A percentile compares a stretch with the other conserved stretches of the same genome.
Evolutionary conservation across 1,140 invertebrate species (phyloP).

Genomic region (Cyrtorhinus lividipennis): DNA sequence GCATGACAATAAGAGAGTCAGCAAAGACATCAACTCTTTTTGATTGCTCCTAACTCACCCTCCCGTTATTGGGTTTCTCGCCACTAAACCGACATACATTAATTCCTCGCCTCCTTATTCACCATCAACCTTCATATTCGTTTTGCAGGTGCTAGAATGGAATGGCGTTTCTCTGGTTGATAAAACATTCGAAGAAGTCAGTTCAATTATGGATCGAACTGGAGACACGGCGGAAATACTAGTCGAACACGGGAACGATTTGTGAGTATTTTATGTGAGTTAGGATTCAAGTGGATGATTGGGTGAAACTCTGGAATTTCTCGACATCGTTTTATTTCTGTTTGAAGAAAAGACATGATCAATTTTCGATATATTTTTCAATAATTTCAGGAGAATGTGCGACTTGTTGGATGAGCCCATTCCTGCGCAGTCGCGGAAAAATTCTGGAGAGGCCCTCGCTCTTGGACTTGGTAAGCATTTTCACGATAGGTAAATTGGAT

Average conservation of each 20-base stretch:
- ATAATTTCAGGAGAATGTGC: slow-evolving; percentile 41
- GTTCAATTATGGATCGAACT: slow-evolving; percentile 64
- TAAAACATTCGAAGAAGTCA: slow-evolving; percentile 77
- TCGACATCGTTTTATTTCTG: not conserved
- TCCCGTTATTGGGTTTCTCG: too few species aligned
- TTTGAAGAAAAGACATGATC: not conserved
- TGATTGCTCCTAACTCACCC: too few species aligned
- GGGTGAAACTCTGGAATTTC: too few species aligned
- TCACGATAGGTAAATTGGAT: not conserved
- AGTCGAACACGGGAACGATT: slow-evolving; percentile 60
- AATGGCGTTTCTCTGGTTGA: slow-evolving; percentile 69
- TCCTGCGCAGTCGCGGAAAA: slow-evolving; percentile 30
- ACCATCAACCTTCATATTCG: too few species aligned
- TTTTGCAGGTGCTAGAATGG: slow-evolving; percentile 56
- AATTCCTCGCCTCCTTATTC: too few species aligned
- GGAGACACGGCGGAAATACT: slow-evolving; percentile 68
- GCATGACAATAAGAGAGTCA: too few species aligned
- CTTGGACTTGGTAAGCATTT: slow-evolving; percentile 33
- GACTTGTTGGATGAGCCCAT: slow-evolving; percentile 45
- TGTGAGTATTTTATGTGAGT: slow-evolving; percentile 35
- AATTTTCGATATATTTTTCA: too few species aligned
- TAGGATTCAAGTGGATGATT: too few species aligned
- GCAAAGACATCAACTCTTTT: too few species aligned
- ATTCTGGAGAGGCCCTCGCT: slow-evolving; percentile 30
- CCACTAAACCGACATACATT: too few species aligned